These are phyloP conservation scores for Mactromeris polynyma DNA, from an alignment of 2,888 invertebrate species.

Conservation along the genomic window DNA sequence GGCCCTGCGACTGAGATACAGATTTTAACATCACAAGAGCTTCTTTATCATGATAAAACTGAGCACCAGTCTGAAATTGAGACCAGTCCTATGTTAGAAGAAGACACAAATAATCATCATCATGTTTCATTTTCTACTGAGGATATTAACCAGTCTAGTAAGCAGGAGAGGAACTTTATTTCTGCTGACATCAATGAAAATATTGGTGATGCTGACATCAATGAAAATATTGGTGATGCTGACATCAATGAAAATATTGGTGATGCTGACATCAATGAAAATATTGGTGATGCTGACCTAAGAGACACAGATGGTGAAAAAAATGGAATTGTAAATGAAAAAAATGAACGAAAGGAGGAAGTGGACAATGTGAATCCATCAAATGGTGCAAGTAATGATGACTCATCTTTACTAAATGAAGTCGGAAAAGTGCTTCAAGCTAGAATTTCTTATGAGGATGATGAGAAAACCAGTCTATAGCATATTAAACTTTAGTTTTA, in stretches of 20 bases:
- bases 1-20: conserved; percentile 62
- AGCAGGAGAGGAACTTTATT: background rate
- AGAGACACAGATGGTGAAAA: background rate
- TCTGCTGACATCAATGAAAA: conserved; percentile 24
- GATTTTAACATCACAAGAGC: conserved; percentile 58
- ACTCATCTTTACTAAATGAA: conserved; percentile 45
- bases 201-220: background rate
- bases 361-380: background rate
- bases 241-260: conserved; percentile 23
- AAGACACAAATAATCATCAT: background rate
- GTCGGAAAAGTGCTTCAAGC: conserved; percentile 57
- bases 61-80: conserved; percentile 4
- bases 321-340: background rate
- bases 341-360: background rate
- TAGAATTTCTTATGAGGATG: conserved; percentile 37
- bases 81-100: conserved; percentile 19
- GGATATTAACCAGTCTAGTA: background rate
- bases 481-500: background rate
- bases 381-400: background rate
- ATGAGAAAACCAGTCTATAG: conserved; percentile 24
- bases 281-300: background rate
- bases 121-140: conserved; percentile 17
- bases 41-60: conserved; percentile 46
- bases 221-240: conserved; percentile 17
- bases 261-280: conserved; percentile 22